Percentiles rank a stretch among this genome's conserved stretches.
These are phyloP conservation scores for Chelonus formosanus DNA, from an alignment of 2,888 invertebrate species.

Conservation along the genomic window DNA sequence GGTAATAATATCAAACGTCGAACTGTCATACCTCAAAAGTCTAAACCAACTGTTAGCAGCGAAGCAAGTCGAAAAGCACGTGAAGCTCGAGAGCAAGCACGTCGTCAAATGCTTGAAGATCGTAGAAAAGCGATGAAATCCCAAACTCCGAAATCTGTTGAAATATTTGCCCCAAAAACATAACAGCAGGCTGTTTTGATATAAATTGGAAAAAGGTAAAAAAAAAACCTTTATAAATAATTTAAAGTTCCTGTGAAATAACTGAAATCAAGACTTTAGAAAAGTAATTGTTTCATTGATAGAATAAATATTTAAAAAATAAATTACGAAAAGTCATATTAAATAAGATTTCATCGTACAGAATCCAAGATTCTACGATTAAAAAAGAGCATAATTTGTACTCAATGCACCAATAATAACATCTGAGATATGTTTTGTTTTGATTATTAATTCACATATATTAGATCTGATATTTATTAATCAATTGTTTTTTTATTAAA, in stretches of 20 bases:
- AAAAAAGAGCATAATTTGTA: no score
- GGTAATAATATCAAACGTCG: slow-evolving; percentile 55
- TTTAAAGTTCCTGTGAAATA: slow-evolving; percentile 7
- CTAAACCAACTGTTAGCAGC: slow-evolving; percentile 57
- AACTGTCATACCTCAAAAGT: slow-evolving; percentile 48
- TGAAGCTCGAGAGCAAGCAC: slow-evolving; percentile 73
- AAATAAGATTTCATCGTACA: no score
- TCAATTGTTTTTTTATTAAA: no score
- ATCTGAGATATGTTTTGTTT: no score
- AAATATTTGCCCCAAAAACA: slow-evolving; percentile 62
- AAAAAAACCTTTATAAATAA: slow-evolving; percentile 23
- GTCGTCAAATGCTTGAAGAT: slow-evolving; percentile 83
- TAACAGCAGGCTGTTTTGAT: slow-evolving; percentile 51
- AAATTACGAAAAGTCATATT: no score
- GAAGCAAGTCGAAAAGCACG: slow-evolving; percentile 67
- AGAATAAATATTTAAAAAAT: no score
- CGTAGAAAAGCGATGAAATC: slow-evolving; percentile 70
- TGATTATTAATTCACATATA: no score
- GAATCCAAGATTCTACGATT: no score
- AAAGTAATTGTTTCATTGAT: no score
- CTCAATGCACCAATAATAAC: no score
- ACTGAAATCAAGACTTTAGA: background rate
- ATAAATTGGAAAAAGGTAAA: slow-evolving; percentile 29
- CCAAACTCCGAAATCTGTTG: slow-evolving; percentile 45
- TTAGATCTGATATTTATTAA: no score